Evolutionary conservation across 2,888 invertebrate species (phyloP), one percentile per base, ranked within the genome.

Genomic region (Trachelus troglodyta): DNA sequence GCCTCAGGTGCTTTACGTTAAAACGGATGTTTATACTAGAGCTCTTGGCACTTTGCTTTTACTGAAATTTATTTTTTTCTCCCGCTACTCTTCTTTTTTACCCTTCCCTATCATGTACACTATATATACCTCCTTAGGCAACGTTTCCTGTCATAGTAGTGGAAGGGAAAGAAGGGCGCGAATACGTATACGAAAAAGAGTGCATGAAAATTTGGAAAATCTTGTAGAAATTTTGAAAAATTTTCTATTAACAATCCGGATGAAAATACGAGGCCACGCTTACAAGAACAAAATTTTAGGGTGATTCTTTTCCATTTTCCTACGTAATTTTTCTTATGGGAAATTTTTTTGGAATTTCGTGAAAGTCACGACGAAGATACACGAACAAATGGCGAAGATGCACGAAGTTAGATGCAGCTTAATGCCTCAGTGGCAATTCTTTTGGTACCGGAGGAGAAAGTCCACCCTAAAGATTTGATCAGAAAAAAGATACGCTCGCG

Each of bases 391-490:
- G 37, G 0, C 12, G 37, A 37, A 12, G 12, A 40, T 15, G 56
- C 56, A 15, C 56, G 23, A 56, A 23, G 56, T 56, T 23, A 1
- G 56, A 9, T 74, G 74, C 34, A 74, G 86, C 79, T 86, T 85
- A 83, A 85, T 86, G 85, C 81, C 86, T 80, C 76, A 82, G 83
- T 83, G 83, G 78, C 83, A 81, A 85, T 82, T 81, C 80, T 81
- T 83, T 77, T 71, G 80, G 79, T 75, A 81, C 79, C 79, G 83
- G 81, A 85, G 85, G 85, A 84, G 83, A 86, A 56, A 86, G 87
- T 86, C 85, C 86, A 87, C 87, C 86, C 86, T 81, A 84, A 87
- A 87, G 87, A 87, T 87, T 87, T 87, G 86, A 86, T 87, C 87
- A 80, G 81, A 79, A 77, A 79, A 79, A 77, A 80, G 77, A 81